Evolutionary conservation across 2,797 vertebrate genomes (phyloP), one percentile per base, ranked within the genome.

Genomic region (Gobio occitaniae): DNA sequence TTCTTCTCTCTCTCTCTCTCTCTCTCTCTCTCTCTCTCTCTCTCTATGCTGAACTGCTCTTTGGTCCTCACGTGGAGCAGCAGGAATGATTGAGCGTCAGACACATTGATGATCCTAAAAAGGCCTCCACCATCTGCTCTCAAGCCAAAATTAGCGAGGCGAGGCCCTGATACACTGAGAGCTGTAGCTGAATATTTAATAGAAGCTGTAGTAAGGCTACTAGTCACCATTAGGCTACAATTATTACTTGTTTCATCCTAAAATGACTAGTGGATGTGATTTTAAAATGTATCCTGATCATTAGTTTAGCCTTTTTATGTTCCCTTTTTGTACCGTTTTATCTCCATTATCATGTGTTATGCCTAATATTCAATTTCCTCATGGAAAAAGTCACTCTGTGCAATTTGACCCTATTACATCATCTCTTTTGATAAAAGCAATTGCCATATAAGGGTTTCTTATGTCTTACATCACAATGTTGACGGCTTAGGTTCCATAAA

Each of bases 81-180:
- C 52, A 61, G 32, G 72, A 70, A 29, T 78, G 82, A 81, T 56
- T 80, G 54, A 70, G 65, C 47, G n/a, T 75, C 66, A 71, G 77
- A 56, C 59, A 59, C 32, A 48, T 65, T 74, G 50, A 75, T 84
- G 74, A 82, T 78, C 65, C 69, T 79, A 78, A 54, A 82, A 75
- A 44, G 63, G 68, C 52, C 15, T 7, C 48, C 29, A 29, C 56
- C 69, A 78, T 86, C 66, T 76, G 78, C 80, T 79, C 78, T 63
- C 80, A 70, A 17, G 44, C 54, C 78, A 74, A 41, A 86, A 69
- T 79, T 81, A 85, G 63, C 38, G 2, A 48, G 36, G 6, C 10
- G 9, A 79, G 56, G 74, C 68, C 25, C 66, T 56, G 10, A 47
- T 78, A 50, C 19, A 19, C 47, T 7, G 63, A 78, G 19, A 50